Evolutionary conservation across 2,888 invertebrate genomes (phyloP), one percentile per base, ranked within the genome.

Genomic region (Limnephilus auricula): DNA sequence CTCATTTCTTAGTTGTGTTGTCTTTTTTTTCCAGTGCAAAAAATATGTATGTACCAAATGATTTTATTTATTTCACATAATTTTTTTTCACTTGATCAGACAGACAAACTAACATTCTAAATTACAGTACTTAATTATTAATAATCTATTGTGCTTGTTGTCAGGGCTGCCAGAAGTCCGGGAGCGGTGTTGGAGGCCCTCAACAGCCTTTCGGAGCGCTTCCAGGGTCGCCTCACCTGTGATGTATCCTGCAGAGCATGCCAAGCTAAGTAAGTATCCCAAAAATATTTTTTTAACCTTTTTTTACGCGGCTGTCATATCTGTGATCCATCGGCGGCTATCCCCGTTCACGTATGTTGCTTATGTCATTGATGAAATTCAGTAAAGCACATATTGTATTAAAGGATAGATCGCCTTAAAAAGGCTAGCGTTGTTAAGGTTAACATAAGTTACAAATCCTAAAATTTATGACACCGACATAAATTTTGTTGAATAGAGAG

Each of bases 171-270:
- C 6, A 89, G 93, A 79, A 91, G 90, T 89, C 91, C 92, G 0
- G 90, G 45, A 30, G 37, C 90, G 2, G 89, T 93, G 18, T 86
- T 93, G 40, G 79, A 83, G 15, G 50, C 91, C 30, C 85, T 93
- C 25, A 90, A 79, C n/a, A 80, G 37, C 9, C 88, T 93, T 32
- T 89, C 89, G 0, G 84, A 91, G 25, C 88, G 93, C 32, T 92
- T 93, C 82, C 88, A 40, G 13, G 92, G 92, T 5, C 89, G 93
- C 5, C 89, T 93, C n/a, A 92, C 92, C 0, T 93, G 93, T 78
- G 92, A 93, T 84, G 87, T 89, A 25, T 32, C 50, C 12, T 93
- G 93, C 83, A 91, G 90, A 90, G 92, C 90, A 2, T 93, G 93
- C 65, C 91, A 90, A 37, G 85, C 92, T n/a, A 88, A 86, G 93